Percentiles rank a stretch among this genome's conserved stretches.
Conservation (phyloP, 2,797 vertebrate species). For the Anabas testudineus region DNA sequence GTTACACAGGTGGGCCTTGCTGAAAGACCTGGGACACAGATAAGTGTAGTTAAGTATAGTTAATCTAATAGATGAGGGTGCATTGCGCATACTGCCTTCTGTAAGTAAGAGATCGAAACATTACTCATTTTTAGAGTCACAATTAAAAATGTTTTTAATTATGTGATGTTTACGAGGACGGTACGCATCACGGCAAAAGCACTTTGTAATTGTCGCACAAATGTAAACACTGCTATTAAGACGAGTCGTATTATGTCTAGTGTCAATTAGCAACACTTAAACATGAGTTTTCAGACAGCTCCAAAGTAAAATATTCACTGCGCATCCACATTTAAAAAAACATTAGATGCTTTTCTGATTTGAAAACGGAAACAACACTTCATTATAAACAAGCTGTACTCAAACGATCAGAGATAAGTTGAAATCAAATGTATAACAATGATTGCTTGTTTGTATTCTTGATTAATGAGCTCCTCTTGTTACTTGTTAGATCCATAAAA, state of each 20-base stretch:
- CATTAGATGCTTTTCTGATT: background rate
- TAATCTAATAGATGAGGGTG: conserved; percentile 41
- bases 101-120: background rate
- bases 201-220: background rate
- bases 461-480: background rate
- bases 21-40: conserved; percentile 41
- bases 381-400: background rate
- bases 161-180: background rate
- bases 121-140: background rate
- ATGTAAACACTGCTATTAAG: conserved; percentile 10
- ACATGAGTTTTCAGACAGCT: conserved; percentile 6
- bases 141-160: background rate
- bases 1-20: conserved; percentile 68
- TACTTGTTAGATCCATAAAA: background rate
- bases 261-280: conserved; percentile 8
- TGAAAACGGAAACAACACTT: background rate
- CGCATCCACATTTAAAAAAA: background rate
- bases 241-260: conserved; percentile 14
- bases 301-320: background rate
- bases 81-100: background rate
- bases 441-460: background rate
- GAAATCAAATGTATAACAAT: background rate
- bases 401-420: background rate
- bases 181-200: background rate
- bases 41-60: conserved; percentile 54